phyloP scores from a whole-genome alignment of 92 coral and sea anemone genomes.

The Phenganax marumi region DNA sequence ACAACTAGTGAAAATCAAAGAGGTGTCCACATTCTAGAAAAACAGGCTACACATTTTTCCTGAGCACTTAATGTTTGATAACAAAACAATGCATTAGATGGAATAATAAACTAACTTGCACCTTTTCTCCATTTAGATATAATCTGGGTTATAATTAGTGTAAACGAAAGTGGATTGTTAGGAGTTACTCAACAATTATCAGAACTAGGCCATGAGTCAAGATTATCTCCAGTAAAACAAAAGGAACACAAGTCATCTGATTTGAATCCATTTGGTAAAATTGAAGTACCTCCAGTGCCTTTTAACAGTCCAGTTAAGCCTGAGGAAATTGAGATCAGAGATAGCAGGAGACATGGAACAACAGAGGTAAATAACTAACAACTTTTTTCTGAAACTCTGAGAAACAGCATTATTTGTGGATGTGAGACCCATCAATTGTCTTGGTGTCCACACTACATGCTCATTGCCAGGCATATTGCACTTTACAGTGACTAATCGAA shows the following conservation, averaged over 20 bases:
- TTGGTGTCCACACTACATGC: too few relatives aligned
- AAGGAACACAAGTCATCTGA: constrained; percentile 20
- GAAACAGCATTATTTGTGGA: too few relatives aligned
- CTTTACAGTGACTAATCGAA: too few relatives aligned
- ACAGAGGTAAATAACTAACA: too few relatives aligned
- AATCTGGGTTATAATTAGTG: constrained; percentile 93
- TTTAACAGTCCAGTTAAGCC: constrained; percentile 49
- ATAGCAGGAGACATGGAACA: constrained; percentile 18
- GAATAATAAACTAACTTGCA: constrained; percentile 20
- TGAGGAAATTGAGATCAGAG: constrained; percentile 20
- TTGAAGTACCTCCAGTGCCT: constrained; percentile 18
- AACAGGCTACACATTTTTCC: too few relatives aligned
- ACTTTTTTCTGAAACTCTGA: neutral
- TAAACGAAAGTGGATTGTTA: constrained; percentile 84
- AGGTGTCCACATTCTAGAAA: too few relatives aligned
- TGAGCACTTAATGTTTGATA: constrained; percentile 28
- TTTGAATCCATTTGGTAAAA: constrained; percentile 18
- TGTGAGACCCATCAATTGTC: too few relatives aligned
- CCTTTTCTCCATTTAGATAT: constrained; percentile 64
- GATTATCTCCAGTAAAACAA: constrained; percentile 16
- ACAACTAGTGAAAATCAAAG: neutral
- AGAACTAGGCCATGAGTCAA: constrained; percentile 78
- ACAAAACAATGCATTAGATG: constrained; percentile 50
- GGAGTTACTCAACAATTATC: constrained; percentile 96
- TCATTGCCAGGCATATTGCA: too few relatives aligned